Evolutionary conservation across 2,113 vertebrate genomes (phyloP).

Genomic region (Pandion haliaetus): DNA sequence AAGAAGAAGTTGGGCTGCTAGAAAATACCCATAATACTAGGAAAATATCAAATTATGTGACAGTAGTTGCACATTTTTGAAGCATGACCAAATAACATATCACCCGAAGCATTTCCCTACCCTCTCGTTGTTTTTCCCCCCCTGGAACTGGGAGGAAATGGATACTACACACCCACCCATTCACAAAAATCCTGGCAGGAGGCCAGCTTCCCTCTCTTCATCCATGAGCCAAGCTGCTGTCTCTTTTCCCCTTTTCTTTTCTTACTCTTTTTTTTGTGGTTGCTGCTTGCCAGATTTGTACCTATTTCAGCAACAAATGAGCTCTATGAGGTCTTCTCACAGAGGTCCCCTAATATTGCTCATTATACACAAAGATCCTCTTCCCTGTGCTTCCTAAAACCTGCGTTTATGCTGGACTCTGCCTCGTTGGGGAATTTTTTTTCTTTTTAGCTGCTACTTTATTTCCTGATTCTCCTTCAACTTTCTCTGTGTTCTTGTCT

Average conservation of each 20-base stretch:
- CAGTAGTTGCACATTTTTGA: constrained; percentile 25
- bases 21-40: neutral
- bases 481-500: neutral
- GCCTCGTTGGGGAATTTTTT: neutral
- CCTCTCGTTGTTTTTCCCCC: constrained; percentile 20
- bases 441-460: neutral
- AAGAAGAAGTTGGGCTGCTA: neutral
- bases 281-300: neutral
- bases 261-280: neutral
- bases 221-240: neutral
- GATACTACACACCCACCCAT: constrained; percentile 50
- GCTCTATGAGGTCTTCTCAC: neutral
- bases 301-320: neutral
- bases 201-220: constrained; percentile 33
- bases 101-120: neutral
- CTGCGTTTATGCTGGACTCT: neutral
- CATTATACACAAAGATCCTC: neutral
- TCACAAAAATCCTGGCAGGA: constrained; percentile 56
- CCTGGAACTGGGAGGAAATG: constrained; percentile 50
- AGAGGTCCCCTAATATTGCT: neutral
- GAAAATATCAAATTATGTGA: neutral
- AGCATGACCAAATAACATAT: constrained; percentile 2
- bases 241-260: neutral
- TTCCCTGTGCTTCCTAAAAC: neutral
- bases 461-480: neutral